A percentile compares a stretch with the other conserved stretches of the same genome.
Conservation (phyloP, 2,888 invertebrate species). For the Eucriotettix oculatus region DNA sequence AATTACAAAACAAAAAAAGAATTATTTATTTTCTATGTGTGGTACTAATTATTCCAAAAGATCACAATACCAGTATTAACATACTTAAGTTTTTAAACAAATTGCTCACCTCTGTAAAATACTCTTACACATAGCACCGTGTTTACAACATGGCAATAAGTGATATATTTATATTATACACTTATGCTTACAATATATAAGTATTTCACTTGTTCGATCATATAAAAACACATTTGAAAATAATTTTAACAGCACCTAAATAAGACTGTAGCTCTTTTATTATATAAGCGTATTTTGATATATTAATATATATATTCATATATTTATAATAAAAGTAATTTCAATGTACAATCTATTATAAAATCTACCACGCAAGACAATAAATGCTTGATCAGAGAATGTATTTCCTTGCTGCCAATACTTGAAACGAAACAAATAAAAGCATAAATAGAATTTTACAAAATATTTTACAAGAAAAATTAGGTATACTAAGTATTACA, state of each 20-base stretch:
- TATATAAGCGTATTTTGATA: constrained; percentile 13
- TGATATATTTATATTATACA: constrained; percentile 4
- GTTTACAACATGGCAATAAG: constrained; percentile 7
- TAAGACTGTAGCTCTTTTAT: constrained; percentile 10
- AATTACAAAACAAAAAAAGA: not conserved
- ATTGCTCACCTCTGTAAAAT: not conserved
- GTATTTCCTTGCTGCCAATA: not conserved
- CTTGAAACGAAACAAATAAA: not conserved
- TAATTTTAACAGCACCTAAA: constrained; percentile 12
- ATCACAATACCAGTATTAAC: not conserved
- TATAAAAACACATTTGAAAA: constrained; percentile 12
- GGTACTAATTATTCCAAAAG: not conserved
- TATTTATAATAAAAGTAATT: constrained; percentile 2
- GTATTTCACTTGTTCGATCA: constrained; percentile 5
- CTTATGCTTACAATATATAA: constrained; percentile 3
- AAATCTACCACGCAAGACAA: constrained; percentile 6
- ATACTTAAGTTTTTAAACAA: not conserved
- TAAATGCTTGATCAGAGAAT: constrained; percentile 7
- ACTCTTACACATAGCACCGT: constrained; percentile 8
- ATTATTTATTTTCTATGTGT: not conserved
- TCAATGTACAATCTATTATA: not conserved
- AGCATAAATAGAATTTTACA: too few species aligned
- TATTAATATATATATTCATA: constrained; percentile 6
- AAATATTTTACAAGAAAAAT: too few species aligned
- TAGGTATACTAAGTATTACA: too few species aligned